A percentile compares a stretch with the other conserved stretches of the same genome.
Evolutionary conservation across 1,140 invertebrate species (phyloP).

Genomic region (Diploscapter pachys): DNA sequence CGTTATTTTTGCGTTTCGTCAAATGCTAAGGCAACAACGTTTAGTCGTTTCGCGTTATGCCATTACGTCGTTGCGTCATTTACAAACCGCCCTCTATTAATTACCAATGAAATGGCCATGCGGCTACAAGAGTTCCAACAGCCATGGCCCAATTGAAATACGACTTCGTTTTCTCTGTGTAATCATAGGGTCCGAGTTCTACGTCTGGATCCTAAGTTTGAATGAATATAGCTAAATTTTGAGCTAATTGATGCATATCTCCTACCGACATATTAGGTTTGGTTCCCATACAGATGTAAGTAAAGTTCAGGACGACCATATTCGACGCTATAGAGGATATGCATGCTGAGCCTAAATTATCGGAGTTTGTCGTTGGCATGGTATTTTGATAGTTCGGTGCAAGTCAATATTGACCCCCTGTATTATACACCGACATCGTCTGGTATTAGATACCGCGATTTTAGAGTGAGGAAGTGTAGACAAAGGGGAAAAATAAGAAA

Average conservation of each 20-base stretch:
- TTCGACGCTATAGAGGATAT: constrained; percentile 36
- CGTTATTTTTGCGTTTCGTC: too few relatives aligned
- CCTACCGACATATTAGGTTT: background rate
- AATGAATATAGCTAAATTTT: too few relatives aligned
- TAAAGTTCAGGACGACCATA: constrained; percentile 42
- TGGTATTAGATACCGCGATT: too few relatives aligned
- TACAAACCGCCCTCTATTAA: background rate
- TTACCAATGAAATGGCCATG: constrained; percentile 38
- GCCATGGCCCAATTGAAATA: constrained; percentile 36
- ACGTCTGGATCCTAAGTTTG: background rate
- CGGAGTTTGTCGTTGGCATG: background rate
- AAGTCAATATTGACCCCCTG: background rate
- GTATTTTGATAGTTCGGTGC: background rate
- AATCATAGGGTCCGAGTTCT: constrained; percentile 21
- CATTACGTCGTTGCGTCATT: too few relatives aligned
- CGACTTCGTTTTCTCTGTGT: constrained; percentile 33
- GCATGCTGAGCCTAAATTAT: constrained; percentile 27
- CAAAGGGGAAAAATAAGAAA: too few relatives aligned
- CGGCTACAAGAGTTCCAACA: constrained; percentile 36
- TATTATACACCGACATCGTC: background rate
- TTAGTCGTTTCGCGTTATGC: too few relatives aligned
- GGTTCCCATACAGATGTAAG: constrained; percentile 37
- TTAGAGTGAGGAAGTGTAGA: too few relatives aligned
- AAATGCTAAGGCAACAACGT: too few relatives aligned
- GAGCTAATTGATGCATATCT: too few relatives aligned